Conservation (phyloP, 2,113 vertebrate species). For the Eulemur rufifrons region DNA sequence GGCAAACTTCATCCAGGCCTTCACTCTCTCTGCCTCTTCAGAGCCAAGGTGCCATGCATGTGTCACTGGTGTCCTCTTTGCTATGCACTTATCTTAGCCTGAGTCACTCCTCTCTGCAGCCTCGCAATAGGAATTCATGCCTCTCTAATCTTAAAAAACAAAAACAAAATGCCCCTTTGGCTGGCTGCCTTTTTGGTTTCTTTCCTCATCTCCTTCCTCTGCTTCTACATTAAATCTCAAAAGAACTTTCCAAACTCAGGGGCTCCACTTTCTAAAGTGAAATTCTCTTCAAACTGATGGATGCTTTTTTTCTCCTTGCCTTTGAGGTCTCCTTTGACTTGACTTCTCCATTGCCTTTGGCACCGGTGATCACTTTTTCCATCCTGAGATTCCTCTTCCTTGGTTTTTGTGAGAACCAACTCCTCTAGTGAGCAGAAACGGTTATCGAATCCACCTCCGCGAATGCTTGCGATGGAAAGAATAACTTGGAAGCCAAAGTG, state of each 20-base stretch:
- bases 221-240: not conserved
- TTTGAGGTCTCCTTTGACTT: not conserved
- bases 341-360: not conserved
- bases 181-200: not conserved
- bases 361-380: not conserved
- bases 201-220: not conserved
- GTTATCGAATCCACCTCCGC: not conserved
- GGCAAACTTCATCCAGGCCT: not conserved
- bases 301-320: not conserved
- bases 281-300: not conserved
- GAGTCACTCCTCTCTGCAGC: not conserved
- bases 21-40: not conserved
- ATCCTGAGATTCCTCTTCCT: not conserved
- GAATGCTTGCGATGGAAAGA: constrained; percentile 30
- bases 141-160: not conserved
- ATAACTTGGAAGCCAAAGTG: not conserved
- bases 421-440: not conserved
- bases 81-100: not conserved
- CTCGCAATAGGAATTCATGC: not conserved
- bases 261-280: not conserved
- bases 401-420: not conserved
- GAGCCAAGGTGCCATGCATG: not conserved
- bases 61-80: not conserved
- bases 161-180: not conserved
- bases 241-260: not conserved